Base-by-base conservation (phyloP, 2,113 vertebrate species). In the Rhegmatorhina hoffmannsi region DNA sequence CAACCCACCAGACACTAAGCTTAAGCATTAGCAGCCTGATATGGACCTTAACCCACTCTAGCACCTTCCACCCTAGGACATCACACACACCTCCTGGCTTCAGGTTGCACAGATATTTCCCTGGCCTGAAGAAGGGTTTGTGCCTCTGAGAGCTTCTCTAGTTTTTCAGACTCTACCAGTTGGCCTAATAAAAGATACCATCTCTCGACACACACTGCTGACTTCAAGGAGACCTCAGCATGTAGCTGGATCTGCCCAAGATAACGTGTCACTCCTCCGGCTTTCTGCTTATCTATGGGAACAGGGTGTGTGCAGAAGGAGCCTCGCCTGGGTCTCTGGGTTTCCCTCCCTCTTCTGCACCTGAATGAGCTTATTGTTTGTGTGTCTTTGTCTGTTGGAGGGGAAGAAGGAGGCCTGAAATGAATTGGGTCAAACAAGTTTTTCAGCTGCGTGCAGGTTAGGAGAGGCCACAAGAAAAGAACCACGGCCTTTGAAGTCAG, bases 401-500 rank as follows among this genome's bases (percentile, higher is more conserved):
- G 69, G 91, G 87, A 94, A 60, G 86, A 92, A 92, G 91, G 73
- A 95, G 93, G 79, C 55, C 67, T 47, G 55, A 26, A 75, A 85
- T 88, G 95, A 75, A 95, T 94, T 95, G 95, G 95, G 96, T 95
- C 91, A 93, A 76, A 93, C 89, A 55, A 89, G 97, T 95, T 93
- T 83, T 97, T 87, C 95, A 95, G 95, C 95, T 94, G 85, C 20
- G 10, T 49, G 92, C 64, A 64, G 80, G 94, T 98, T 95, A 92
- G 85, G 69, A 88, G 91, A 94, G 81, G 96, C 97, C 98, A 97
- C 97, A 97, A 97, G 94, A 97, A 98, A 95, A 95, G 95, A 97
- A 96, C 97, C 97, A 90, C 96, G 92, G 33, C 63, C 96, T 97
- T 97, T 98, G 96, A 94, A 97, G 89, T 96, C 83, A 59, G 75